These are phyloP conservation scores for Apis florea DNA, from an alignment of 1,140 invertebrate genomes.

Conservation along the genomic window DNA sequence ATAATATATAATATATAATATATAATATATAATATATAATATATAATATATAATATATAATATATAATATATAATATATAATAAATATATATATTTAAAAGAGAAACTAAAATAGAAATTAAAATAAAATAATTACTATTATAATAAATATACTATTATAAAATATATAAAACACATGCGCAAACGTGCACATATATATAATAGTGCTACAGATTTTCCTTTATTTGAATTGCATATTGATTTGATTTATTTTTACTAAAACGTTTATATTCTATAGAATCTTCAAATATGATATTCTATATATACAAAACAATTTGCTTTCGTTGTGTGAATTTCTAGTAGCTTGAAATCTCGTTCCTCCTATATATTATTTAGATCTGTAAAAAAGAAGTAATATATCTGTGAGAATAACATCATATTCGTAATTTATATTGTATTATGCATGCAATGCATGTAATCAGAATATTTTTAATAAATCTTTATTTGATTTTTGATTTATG, in stretches of 20 bases:
- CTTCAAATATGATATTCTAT: slow-evolving; percentile 52
- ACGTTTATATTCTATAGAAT: slow-evolving; percentile 35
- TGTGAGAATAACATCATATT: slow-evolving; percentile 7
- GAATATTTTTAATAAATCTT: neutral
- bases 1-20: slow-evolving; percentile 2
- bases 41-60: slow-evolving; percentile 1
- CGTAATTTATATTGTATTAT: neutral
- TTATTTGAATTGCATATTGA: slow-evolving; percentile 53
- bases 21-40: no score
- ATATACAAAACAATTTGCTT: slow-evolving; percentile 66
- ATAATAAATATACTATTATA: neutral
- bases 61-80: neutral
- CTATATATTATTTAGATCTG: slow-evolving; percentile 69
- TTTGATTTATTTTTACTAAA: slow-evolving; percentile 34
- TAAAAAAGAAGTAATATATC: slow-evolving; percentile 62
- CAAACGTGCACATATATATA: slow-evolving; percentile 1
- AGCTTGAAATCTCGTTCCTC: slow-evolving; percentile 12
- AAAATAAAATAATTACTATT: no score
- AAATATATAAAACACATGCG: neutral
- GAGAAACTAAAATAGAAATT: no score
- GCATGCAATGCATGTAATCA: neutral
- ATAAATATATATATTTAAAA: no score
- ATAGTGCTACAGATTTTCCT: slow-evolving; percentile 51
- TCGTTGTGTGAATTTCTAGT: slow-evolving; percentile 62
- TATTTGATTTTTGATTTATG: neutral